Evolutionary conservation across 2,113 vertebrate genomes (phyloP), one percentile per base, ranked within the genome.

Genomic region (Macquaria australasica): DNA sequence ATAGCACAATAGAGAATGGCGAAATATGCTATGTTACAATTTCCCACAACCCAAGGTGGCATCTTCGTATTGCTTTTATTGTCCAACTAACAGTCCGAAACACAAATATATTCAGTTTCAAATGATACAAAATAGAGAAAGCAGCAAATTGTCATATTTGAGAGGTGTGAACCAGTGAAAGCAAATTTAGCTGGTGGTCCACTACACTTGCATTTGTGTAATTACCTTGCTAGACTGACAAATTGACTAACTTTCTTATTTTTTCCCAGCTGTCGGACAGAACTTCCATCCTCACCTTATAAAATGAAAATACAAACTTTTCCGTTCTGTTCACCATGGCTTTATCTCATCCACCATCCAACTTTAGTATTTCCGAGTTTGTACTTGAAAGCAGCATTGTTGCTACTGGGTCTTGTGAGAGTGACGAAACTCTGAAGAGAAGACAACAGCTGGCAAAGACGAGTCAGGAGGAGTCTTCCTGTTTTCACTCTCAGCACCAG

Each of bases 311-410:
- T 23, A 5, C n/a, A 18, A 1, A 60, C 25, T 53, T 68, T 51
- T 23, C 15, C 34, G 31, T 16, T 53, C 21, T 4, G 3, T 14
- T 67, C 6, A 20, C 23, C 6, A 3, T 21, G 1, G 72, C 20
- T 4, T 43, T n/a, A 0, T 10, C 7, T 48, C 15, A 1, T 6
- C 6, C 5, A 21, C n/a, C 9, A 1, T 20, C 8, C 3, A 48
- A 8, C 4, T 0, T 0, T 53, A 0, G 0, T 15, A 7, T 77
- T 50, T 51, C 34, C 18, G 1, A 10, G 53, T 15, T 63, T 37
- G 8, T 1, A 70, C 64, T 0, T 90, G 91, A 93, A 92, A 0
- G 91, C 87, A 91, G n/a, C 87, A 79, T 2, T 1, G 43, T 7
- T 51, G 1, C 0, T 1, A 2, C 37, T 15, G 5, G 2, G 11